A percentile compares a stretch with the other conserved stretches of the same genome.
Evolutionary conservation across 30 jellyfish, hydroid and myxozoan species (phyloP).

Genomic region (Morbakka virulenta): DNA sequence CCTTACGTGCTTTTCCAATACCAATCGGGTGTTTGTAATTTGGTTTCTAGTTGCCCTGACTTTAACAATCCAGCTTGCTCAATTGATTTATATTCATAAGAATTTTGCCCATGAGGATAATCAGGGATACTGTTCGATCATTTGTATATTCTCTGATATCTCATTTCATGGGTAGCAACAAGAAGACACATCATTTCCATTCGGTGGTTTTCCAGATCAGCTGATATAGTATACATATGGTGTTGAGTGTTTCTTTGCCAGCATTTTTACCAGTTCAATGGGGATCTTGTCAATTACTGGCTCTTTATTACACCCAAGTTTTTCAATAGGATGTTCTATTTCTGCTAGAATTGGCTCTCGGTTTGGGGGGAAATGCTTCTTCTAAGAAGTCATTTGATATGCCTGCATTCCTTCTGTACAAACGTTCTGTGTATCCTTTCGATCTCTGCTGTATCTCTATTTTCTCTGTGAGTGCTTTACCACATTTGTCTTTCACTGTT

Average conservation of each 20-base stretch:
- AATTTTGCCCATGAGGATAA: constrained; percentile 10
- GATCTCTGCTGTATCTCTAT: constrained; percentile 12
- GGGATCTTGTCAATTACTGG: constrained; percentile 1
- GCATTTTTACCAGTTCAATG: constrained; percentile 2
- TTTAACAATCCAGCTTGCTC: constrained; percentile 43
- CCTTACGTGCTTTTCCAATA: background rate
- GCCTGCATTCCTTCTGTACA: background rate
- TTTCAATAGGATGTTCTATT: background rate
- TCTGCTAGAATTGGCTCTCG: background rate
- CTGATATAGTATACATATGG: constrained; percentile 13
- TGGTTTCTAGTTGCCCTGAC: background rate
- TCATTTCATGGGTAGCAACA: constrained; percentile 23
- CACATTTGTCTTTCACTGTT: constrained; percentile 16
- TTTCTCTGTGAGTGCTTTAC: background rate
- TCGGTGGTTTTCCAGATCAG: constrained; percentile 29
- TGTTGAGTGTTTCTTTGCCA: too few species aligned
- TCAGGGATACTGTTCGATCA: constrained; percentile 6
- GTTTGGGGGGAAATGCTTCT: background rate
- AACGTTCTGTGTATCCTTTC: background rate
- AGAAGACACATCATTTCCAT: constrained; percentile 9
- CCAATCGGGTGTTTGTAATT: too few species aligned
- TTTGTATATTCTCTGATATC: constrained; percentile 1
- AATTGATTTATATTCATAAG: constrained; percentile 1
- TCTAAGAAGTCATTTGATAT: background rate
- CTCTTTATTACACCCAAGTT: background rate